Evolutionary conservation across 2,797 vertebrate genomes (phyloP).

Genomic region (Pelochelys cantorii): DNA sequence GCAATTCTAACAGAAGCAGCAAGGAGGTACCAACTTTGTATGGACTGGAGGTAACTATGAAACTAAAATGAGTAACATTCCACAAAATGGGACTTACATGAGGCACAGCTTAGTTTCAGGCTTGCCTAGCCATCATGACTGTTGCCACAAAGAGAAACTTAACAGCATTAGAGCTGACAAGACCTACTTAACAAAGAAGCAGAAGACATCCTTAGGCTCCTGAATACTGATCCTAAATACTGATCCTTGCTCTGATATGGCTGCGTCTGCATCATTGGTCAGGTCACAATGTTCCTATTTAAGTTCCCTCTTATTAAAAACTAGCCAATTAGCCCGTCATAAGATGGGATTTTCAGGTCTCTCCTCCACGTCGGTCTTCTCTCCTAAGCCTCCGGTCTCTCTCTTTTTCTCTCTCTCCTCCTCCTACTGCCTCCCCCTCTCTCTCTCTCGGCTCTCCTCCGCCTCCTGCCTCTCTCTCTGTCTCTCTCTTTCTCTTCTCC

Average conservation of each 20-base stretch:
- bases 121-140: background rate
- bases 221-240: background rate
- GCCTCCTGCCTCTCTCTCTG: no score
- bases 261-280: slow-evolving; percentile 57
- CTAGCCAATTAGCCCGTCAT: no score
- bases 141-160: slow-evolving; percentile 57
- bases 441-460: no score
- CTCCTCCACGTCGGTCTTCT: no score
- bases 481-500: no score
- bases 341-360: no score
- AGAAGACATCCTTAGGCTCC: background rate
- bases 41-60: background rate
- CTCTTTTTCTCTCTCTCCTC: no score
- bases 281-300: slow-evolving; percentile 62
- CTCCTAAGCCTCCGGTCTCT: no score
- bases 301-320: slow-evolving; percentile 48
- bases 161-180: background rate
- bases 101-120: background rate
- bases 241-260: slow-evolving; percentile 54
- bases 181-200: background rate
- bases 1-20: background rate
- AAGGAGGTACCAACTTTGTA: background rate
- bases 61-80: slow-evolving; percentile 46
- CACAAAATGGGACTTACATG: slow-evolving; percentile 15
- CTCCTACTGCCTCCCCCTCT: no score